Evolutionary conservation across 2,888 invertebrate species (phyloP), one percentile per base, ranked within the genome.

Genomic region (Sminthurinus aureus): DNA sequence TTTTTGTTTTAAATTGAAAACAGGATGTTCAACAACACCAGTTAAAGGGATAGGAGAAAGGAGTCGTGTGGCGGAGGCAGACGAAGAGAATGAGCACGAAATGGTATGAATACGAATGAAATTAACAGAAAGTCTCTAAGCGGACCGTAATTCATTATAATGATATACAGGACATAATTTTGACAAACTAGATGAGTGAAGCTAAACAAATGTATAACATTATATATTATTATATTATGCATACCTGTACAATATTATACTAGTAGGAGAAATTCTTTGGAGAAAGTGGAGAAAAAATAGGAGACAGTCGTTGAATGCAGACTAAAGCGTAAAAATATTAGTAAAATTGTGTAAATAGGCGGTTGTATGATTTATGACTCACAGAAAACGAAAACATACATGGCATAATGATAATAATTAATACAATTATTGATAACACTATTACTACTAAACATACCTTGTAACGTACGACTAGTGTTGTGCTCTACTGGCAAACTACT

Each of bases 1-100:
- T 12, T 74, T 24, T 74, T n/a, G n/a, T n/a, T n/a, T n/a, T n/a
- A n/a, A n/a, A 13, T 81, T 24, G 4, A 22, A 66, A 58, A 15
- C 38, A 86, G 84, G 84, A 58, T 85, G 85, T 79, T 85, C 86
- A 52, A 84, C 84, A 77, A 86, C 86, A 69, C 86, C 86, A 50
- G 82, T 82, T 26, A 85, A 85, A 81, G 81, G 82, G 71, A n/a
- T 26, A 38, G 20, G 26, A 22, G 64, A 58, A 67, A 82, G 51
- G 11, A 50, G 22, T 26, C 73, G 52, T 75, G 80, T 20, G 74
- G 74, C 26, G 22, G 82, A 77, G 77, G 80, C 76, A 52, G 83
- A 82, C 66, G 67, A 38, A 26, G 84, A 85, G 74, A 85, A 85
- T 78, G 87, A 87, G 79, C 84, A 84, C 79, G 86, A 87, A 79